Evolutionary conservation across 1,140 invertebrate species (phyloP), one percentile per base, ranked within the genome.

Genomic region (Microplitis demolitor): DNA sequence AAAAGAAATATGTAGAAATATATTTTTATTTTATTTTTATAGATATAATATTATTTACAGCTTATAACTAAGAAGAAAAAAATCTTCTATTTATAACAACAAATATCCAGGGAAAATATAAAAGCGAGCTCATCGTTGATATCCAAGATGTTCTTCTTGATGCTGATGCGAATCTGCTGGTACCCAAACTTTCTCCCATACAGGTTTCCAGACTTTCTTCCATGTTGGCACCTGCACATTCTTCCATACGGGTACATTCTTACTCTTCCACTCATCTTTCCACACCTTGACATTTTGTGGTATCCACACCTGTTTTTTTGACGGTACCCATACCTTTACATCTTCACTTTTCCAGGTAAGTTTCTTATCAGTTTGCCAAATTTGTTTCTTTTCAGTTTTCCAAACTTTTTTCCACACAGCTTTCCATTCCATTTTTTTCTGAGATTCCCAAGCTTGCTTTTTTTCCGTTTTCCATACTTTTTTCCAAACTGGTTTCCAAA

Each of bases 291-390:
- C 92, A 84, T 94, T 92, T 70, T 93, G 91, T 6, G 91, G 91
- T 72, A 91, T 89, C 93, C 92, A 94, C n/a, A 91, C 89, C 84
- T 94, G 91, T 77, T 93, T 93, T 84, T 94, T 94, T 53, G 92
- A 89, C 0, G 90, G 92, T 71, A 91, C 90, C 93, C 92, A 94
- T 37, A 93, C 89, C 80, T 94, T 91, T 31, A 93, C 90, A 78
- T 92, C 92, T 79, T 93, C 91, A 74, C 93, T 91, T 54, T 92
- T 87, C 93, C 93, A 94, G 31, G 91, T 90, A 69, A 93, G 87
- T 80, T 93, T 92, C 84, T 94, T 94, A 74, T 94, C 90, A 5
- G 90, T 90, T 13, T 90, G 87, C 93, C 92, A 95, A 33, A 90
- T 89, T 82, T 93, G 91, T 79, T 93, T 93, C 85, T 93, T 93